phyloP scores from a whole-genome alignment of 2,113 vertebrate species.

The Herpetotheres cachinnans region DNA sequence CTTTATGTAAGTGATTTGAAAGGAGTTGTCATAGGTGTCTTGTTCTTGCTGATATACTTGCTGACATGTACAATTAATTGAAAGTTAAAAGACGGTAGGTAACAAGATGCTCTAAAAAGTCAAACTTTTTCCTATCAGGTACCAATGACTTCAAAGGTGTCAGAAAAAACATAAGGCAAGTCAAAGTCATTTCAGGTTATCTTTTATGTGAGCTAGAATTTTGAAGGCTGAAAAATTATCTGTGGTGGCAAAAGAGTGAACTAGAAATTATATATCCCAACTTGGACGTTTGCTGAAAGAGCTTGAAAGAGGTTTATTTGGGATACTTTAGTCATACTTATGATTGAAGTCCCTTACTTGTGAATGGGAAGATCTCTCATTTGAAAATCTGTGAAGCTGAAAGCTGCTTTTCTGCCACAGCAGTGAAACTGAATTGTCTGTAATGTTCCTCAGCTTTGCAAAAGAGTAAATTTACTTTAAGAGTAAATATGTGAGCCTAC shows the following conservation, averaged over 20 bases:
- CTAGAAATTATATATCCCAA: neutral
- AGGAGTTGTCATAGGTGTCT: neutral
- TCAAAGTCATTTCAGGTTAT: neutral
- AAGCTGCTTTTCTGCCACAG: neutral
- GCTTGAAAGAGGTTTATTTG: neutral
- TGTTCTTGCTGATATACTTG: neutral
- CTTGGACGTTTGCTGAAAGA: neutral
- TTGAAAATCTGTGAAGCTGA: neutral
- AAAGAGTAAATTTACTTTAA: neutral
- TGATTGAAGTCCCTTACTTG: neutral
- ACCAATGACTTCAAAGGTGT: neutral
- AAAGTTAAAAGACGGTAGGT: neutral
- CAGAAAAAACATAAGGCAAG: neutral
- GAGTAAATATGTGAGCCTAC: neutral
- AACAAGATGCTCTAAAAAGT: neutral
- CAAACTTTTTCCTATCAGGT: neutral
- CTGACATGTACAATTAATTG: neutral
- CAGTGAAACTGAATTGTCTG: neutral
- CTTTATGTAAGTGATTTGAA: neutral
- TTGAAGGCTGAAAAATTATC: neutral
- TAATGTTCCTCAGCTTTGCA: neutral
- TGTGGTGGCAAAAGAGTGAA: neutral
- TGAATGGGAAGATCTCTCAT: neutral
- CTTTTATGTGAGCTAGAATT: neutral
- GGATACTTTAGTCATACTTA: neutral